Percentiles rank a stretch among this genome's conserved stretches.
These are phyloP conservation scores for Crocuta crocuta DNA, from an alignment of 2,113 vertebrate genomes.

Conservation along the genomic window DNA sequence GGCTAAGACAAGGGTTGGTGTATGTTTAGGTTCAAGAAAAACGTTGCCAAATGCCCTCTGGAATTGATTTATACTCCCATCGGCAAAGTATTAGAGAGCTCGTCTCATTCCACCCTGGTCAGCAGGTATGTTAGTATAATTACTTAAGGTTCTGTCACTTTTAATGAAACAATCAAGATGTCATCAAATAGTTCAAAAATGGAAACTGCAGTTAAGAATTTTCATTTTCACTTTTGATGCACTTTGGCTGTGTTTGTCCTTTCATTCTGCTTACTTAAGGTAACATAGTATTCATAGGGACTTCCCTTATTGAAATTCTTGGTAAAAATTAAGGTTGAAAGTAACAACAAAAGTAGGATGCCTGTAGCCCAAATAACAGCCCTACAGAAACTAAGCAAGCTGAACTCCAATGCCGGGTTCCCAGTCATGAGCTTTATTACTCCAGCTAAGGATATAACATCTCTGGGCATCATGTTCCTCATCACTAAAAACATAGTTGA, in stretches of 20 bases:
- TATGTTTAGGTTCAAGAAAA: not conserved
- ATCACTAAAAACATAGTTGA: not conserved
- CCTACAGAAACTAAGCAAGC: not conserved
- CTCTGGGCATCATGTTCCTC: not conserved
- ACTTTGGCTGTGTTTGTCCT: not conserved
- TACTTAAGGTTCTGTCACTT: not conserved
- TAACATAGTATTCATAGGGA: not conserved
- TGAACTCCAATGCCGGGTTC: not conserved
- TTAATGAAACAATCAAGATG: slow-evolving; percentile 1
- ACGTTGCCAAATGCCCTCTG: not conserved
- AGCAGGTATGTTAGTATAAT: not conserved
- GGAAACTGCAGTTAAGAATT: not conserved
- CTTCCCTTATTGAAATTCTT: not conserved
- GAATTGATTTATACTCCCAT: not conserved
- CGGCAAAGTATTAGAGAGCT: not conserved
- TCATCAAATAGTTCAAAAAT: not conserved
- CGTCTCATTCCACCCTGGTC: not conserved
- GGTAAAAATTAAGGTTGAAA: not conserved
- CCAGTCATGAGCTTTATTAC: not conserved
- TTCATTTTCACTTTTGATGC: not conserved
- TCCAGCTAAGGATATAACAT: not conserved
- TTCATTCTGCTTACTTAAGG: not conserved
- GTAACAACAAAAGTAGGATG: not conserved
- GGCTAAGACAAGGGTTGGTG: not conserved
- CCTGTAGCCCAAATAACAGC: not conserved